phyloP scores from a whole-genome alignment of 64 coral and sea anemone species.

The Montipora sp. region DNA sequence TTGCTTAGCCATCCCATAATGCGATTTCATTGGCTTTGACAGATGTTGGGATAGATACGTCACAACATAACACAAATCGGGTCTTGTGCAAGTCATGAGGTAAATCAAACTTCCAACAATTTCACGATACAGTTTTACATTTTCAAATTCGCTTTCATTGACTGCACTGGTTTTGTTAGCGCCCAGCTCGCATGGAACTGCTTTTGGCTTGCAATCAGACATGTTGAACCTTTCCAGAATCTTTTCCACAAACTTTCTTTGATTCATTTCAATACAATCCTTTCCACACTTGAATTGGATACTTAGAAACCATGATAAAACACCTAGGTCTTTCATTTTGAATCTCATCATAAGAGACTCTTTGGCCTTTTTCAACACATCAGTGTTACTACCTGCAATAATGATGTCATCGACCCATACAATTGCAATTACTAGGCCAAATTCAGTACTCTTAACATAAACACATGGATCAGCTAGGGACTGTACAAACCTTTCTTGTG shows the following conservation, averaged over 20 bases:
- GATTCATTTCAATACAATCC: too few relatives aligned
- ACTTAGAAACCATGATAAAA: too few relatives aligned
- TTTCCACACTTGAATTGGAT: too few relatives aligned
- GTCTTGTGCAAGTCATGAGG: slow-evolving; percentile 58
- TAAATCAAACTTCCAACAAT: slow-evolving; percentile 63
- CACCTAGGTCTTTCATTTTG: slow-evolving; percentile 11
- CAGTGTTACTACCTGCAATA: slow-evolving; percentile 32
- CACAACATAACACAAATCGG: slow-evolving; percentile 63
- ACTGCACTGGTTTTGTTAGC: slow-evolving; percentile 21
- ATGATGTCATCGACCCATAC: slow-evolving; percentile 68
- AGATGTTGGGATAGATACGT: slow-evolving; percentile 49
- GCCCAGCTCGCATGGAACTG: slow-evolving; percentile 53
- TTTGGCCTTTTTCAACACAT: slow-evolving; percentile 22
- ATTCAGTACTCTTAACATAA: not conserved
- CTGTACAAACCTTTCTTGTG: too few relatives aligned
- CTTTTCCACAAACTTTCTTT: not conserved
- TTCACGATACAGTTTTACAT: slow-evolving; percentile 43
- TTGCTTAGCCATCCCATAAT: slow-evolving; percentile 46
- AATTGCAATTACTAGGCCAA: slow-evolving; percentile 38
- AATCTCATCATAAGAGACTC: too few relatives aligned
- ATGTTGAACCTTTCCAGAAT: slow-evolving; percentile 61
- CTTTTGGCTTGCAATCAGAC: slow-evolving; percentile 60
- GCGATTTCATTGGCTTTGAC: slow-evolving; percentile 39
- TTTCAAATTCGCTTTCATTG: slow-evolving; percentile 14
- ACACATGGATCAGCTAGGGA: too few relatives aligned